A percentile compares a stretch with the other conserved stretches of the same genome.
Conservation (phyloP, 2,113 vertebrate genomes). For the Myrmophylax atrothorax region DNA sequence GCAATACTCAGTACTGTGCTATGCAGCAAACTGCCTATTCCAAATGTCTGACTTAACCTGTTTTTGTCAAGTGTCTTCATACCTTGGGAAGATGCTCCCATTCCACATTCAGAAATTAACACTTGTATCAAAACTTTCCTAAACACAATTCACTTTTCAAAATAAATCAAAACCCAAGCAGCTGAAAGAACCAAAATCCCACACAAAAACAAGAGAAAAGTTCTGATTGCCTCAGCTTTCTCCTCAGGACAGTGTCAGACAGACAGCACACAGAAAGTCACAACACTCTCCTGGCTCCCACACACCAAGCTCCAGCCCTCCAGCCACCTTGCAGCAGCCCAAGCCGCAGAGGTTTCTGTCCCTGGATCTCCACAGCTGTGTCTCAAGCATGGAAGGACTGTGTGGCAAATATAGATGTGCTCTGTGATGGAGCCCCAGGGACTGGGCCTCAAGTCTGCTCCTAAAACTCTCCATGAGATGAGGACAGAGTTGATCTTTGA, state of each 20-base stretch:
- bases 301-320: rapidly evolving
- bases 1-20: not conserved
- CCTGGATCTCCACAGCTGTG: not conserved
- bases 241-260: not conserved
- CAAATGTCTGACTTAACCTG: not conserved
- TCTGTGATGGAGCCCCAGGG: not conserved
- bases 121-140: not conserved
- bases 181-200: not conserved
- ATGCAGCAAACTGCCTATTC: not conserved
- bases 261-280: rapidly evolving
- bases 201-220: not conserved
- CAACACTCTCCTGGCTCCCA: rapidly evolving
- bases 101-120: not conserved
- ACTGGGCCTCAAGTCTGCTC: not conserved
- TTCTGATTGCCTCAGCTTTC: not conserved
- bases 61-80: not conserved
- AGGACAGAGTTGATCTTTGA: not conserved
- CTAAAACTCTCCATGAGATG: not conserved
- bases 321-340: not conserved
- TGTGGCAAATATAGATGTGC: not conserved
- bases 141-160: not conserved
- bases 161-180: not conserved
- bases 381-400: rapidly evolving
- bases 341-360: too few relatives aligned
- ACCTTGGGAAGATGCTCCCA: not conserved